Conservation (phyloP, 2,888 invertebrate genomes). For the Lasioglossum malachurum region DNA sequence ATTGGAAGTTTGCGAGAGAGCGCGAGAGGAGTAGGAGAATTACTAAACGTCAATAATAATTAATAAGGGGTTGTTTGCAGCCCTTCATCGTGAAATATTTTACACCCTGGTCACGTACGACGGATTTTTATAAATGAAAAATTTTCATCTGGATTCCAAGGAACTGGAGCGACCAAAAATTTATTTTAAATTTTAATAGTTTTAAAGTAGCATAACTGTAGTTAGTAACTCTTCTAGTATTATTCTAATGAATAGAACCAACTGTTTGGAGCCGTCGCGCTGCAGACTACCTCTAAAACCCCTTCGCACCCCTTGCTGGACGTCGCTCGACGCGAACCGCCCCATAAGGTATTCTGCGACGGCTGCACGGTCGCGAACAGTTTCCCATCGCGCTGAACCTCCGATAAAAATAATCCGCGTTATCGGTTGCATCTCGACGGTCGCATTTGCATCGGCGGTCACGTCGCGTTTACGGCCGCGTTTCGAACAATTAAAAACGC, state of each 20-base stretch:
- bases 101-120: background rate
- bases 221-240: background rate
- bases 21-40: background rate
- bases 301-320: background rate
- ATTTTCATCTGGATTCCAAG: too few relatives aligned
- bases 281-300: background rate
- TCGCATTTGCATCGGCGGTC: slow-evolving; percentile 54
- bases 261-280: background rate
- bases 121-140: too few relatives aligned
- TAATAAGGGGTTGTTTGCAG: background rate
- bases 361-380: background rate
- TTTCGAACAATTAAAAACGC: slow-evolving; percentile 70
- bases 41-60: background rate
- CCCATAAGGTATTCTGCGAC: background rate
- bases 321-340: background rate
- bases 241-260: background rate
- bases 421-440: slow-evolving; percentile 24
- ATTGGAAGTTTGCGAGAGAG: background rate
- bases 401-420: slow-evolving; percentile 18
- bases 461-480: slow-evolving; percentile 37
- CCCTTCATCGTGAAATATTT: background rate
- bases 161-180: too few relatives aligned
- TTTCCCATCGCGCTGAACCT: slow-evolving; percentile 8
- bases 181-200: too few relatives aligned
- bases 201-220: background rate